These are phyloP conservation scores for Gasterosteus nipponicus DNA, from an alignment of 2,113 vertebrate genomes.

Conservation along the genomic window DNA sequence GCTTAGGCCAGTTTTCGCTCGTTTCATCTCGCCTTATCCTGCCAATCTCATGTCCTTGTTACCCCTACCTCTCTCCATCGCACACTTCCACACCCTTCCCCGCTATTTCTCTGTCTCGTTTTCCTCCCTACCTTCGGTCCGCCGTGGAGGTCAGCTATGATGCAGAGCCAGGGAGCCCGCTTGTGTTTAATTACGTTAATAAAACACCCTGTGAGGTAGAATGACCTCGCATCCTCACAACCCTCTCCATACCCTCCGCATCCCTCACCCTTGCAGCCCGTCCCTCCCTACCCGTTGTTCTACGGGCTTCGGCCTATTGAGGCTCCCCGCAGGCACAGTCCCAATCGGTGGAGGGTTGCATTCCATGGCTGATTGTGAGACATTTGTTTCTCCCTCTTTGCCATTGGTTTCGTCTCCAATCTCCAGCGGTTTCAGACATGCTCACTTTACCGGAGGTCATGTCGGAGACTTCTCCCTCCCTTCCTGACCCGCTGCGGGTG, in stretches of 20 bases:
- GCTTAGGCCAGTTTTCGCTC: constrained; percentile 60
- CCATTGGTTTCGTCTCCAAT: constrained; percentile 63
- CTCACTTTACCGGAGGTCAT: constrained; percentile 73
- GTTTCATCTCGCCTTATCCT: constrained; percentile 70
- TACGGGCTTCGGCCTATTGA: constrained; percentile 49
- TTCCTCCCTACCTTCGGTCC: constrained; percentile 41
- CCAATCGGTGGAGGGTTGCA: constrained; percentile 73
- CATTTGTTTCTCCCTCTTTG: constrained; percentile 66
- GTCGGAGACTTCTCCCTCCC: constrained; percentile 64
- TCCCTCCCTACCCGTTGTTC: constrained; percentile 52
- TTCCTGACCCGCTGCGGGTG: constrained; percentile 60
- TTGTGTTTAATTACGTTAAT: constrained; percentile 82
- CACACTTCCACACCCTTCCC: constrained; percentile 10
- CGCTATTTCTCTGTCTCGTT: constrained; percentile 20
- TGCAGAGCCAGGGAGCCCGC: constrained; percentile 69
- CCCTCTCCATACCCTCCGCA: constrained; percentile 33
- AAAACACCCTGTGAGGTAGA: constrained; percentile 77
- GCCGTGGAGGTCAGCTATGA: constrained; percentile 74
- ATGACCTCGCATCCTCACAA: constrained; percentile 70
- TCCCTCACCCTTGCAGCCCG: constrained; percentile 28
- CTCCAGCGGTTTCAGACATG: constrained; percentile 70
- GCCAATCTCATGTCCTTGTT: constrained; percentile 73
- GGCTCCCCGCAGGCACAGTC: constrained; percentile 67
- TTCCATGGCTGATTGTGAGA: constrained; percentile 78
- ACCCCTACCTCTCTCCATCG: constrained; percentile 40